Evolutionary conservation across 2,113 vertebrate genomes (phyloP).

Genomic region (Myanophis thanlyinensis): DNA sequence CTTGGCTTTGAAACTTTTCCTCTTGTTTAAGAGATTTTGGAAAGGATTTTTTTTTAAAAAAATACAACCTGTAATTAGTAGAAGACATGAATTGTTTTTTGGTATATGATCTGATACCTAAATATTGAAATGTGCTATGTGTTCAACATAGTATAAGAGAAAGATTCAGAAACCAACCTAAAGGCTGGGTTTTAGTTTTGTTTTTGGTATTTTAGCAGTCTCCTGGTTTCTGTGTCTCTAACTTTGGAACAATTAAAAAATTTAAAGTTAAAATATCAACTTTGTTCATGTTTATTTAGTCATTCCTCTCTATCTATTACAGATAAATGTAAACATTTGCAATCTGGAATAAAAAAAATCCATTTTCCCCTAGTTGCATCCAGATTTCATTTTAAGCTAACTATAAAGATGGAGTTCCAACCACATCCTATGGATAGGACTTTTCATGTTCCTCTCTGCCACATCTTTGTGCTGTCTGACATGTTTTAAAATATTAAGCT

Average conservation of each 20-base stretch:
- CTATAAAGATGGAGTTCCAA: neutral
- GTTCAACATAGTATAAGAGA: neutral
- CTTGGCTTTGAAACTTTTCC: neutral
- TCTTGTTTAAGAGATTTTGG: neutral
- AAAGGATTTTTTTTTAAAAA: neutral
- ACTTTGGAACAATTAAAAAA: neutral
- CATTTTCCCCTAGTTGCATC: neutral
- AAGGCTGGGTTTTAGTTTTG: neutral
- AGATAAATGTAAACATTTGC: neutral
- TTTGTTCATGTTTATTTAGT: neutral
- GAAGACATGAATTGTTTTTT: neutral
- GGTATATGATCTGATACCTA: neutral
- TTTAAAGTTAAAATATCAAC: neutral
- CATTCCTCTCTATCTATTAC: neutral
- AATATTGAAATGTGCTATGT: neutral
- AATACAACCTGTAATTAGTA: neutral
- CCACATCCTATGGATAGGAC: neutral
- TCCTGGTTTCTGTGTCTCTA: neutral
- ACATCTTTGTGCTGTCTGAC: neutral
- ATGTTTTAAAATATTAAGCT: neutral
- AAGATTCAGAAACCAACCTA: neutral
- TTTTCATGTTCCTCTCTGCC: neutral
- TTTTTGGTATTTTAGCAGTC: neutral
- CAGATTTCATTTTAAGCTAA: neutral
- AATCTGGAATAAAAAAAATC: neutral